phyloP scores from a whole-genome alignment of 2,113 vertebrate genomes.

The Nansenia antarctica region DNA sequence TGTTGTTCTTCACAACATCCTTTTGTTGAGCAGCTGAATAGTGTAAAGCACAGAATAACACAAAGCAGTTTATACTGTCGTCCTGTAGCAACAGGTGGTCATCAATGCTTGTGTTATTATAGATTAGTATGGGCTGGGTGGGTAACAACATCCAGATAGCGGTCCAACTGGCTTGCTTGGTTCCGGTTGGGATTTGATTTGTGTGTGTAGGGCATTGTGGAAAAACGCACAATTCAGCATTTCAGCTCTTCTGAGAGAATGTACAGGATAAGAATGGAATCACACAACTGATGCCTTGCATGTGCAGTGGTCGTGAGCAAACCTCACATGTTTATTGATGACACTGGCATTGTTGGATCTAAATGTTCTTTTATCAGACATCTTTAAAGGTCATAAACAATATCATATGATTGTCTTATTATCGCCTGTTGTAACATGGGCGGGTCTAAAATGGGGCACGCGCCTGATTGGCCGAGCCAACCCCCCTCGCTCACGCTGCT shows the following conservation, averaged over 20 bases:
- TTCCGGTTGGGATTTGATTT: slow-evolving; percentile 40
- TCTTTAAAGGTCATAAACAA: slow-evolving; percentile 62
- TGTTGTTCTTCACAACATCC: background rate
- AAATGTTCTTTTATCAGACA: slow-evolving; percentile 42
- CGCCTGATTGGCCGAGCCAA: slow-evolving; percentile 67
- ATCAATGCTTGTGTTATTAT: background rate
- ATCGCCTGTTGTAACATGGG: slow-evolving; percentile 64
- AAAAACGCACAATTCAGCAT: slow-evolving; percentile 55
- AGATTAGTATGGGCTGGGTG: too few relatives aligned
- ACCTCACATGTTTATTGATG: background rate
- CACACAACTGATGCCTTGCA: background rate
- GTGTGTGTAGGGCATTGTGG: slow-evolving; percentile 36
- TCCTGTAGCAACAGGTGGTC: slow-evolving; percentile 46
- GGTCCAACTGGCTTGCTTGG: slow-evolving; percentile 20
- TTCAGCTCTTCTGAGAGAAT: slow-evolving; percentile 33
- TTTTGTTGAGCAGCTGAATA: background rate
- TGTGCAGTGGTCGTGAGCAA: background rate
- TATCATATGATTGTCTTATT: slow-evolving; percentile 52
- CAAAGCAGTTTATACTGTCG: background rate
- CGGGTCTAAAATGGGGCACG: slow-evolving; percentile 52
- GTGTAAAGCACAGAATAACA: background rate
- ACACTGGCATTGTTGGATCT: background rate
- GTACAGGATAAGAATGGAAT: slow-evolving; percentile 20
- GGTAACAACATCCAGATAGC: background rate
- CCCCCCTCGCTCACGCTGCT: slow-evolving; percentile 49